phyloP scores from a whole-genome alignment of 2,797 vertebrate species.

The Crocodylus rhombifer region DNA sequence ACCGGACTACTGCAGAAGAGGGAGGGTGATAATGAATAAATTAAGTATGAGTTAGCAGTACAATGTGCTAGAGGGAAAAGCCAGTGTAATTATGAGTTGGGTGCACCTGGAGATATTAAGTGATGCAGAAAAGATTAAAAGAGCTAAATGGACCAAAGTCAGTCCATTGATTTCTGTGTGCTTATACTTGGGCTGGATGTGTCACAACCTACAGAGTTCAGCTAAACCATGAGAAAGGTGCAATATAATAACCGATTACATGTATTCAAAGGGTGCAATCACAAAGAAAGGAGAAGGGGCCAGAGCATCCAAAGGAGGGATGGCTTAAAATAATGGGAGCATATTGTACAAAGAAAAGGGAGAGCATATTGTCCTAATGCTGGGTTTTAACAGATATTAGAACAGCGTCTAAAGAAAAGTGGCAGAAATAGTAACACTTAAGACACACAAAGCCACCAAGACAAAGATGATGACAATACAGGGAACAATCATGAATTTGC shows the following conservation, averaged over 20 bases:
- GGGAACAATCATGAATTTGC: background rate
- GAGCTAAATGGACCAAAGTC: conserved; percentile 8
- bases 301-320: background rate
- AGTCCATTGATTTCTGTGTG: background rate
- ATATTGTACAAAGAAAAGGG: background rate
- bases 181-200: background rate
- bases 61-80: conserved; percentile 38
- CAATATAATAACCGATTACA: no score
- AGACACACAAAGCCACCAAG: background rate
- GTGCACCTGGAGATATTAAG: conserved; percentile 25
- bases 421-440: background rate
- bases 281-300: background rate
- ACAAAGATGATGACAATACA: conserved; percentile 34
- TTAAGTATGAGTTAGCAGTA: background rate
- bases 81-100: conserved; percentile 20
- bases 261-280: background rate
- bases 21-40: conserved; percentile 53
- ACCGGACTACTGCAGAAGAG: conserved; percentile 20
- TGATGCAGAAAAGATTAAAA: conserved; percentile 26
- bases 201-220: background rate
- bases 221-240: background rate
- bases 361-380: conserved; percentile 1
- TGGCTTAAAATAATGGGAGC: background rate
- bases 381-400: background rate
- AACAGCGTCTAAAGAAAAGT: background rate